Base-by-base conservation (phyloP, 1,140 invertebrate genomes). In the Trichonephila clavipes region DNA sequence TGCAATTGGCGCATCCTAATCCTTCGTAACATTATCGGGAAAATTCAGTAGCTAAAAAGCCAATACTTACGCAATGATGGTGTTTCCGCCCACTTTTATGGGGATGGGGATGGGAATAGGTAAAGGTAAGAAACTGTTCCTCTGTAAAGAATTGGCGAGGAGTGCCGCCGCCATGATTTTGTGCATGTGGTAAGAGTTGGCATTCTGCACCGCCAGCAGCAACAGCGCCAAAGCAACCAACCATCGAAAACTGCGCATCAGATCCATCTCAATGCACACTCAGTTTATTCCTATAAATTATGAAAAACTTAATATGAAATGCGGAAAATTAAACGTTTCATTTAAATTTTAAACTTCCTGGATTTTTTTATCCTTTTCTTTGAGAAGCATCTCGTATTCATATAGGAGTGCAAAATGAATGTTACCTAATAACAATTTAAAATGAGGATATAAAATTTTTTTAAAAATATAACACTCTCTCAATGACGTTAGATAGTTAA, bases 41-140 rank as follows among this genome's bases (percentile, higher is more conserved):
- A 10, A 10, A 51, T 51, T 7, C 51, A 51, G 51, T 51, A 51
- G 44, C 28, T 2, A 34, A 51, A 51, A 10, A 51, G 51, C n/a
- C 8, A 24, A 40, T 59, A 85, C 93, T 94, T 69, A 94, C 87
- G 87, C 72, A 14, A 90, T 90, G 19, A 94, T 94, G 14, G 93
- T 94, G 61, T 90, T 94, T 90, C 93, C 92, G 58, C 87, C 88
- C 0, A 87, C 77, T 61, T 90, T 94, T 8, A 94, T 40, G 12
- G 93, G 93, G 51, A 94, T 94, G 21, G 93, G 93, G 8, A 94
- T 90, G 19, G 93, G 92, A 34, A 94, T 94, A 21, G 93, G 93
- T 8, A 94, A 59, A 2, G 93, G 93, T 19, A 94, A n/a, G 58
- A 85, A 94, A n/a, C n/a, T 59, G 61, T 69, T 89, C 14, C 93